These are phyloP conservation scores for Tolmerus cingulatus DNA, from an alignment of 2,888 invertebrate genomes.

Conservation along the genomic window DNA sequence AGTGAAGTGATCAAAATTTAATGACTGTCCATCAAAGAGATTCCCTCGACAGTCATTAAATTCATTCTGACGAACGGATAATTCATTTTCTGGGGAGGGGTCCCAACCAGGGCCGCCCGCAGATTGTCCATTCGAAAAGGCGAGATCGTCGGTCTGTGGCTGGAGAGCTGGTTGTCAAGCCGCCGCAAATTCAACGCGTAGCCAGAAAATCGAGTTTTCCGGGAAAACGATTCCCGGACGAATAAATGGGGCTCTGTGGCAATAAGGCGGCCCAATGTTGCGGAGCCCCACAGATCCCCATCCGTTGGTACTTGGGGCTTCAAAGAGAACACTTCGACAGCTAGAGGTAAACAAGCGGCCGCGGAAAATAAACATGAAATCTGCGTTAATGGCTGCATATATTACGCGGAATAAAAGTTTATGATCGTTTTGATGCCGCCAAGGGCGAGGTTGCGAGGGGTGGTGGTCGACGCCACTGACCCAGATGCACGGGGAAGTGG, in stretches of 20 bases:
- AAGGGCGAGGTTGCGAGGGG: not conserved
- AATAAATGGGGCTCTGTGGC: not conserved
- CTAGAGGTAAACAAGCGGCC: not conserved
- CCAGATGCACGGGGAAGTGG: not conserved
- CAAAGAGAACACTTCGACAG: not conserved
- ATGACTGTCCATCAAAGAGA: not conserved
- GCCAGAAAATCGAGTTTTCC: not conserved
- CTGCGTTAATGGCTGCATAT: not conserved
- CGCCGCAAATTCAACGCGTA: not conserved
- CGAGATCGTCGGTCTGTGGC: not conserved
- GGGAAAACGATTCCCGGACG: not conserved
- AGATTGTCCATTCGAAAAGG: not conserved
- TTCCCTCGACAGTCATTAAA: not conserved
- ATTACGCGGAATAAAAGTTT: conserved; percentile 4
- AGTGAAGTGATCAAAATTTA: not conserved
- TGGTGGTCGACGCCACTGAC: not conserved
- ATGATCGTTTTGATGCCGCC: not conserved
- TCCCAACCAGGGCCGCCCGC: not conserved
- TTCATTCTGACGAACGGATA: not conserved
- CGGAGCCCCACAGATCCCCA: not conserved
- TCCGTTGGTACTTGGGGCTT: not conserved
- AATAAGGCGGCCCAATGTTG: not conserved
- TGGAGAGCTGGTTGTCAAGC: not conserved
- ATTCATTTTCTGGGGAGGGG: not conserved
- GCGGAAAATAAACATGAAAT: conserved; percentile 3